Evolutionary conservation across 53 echinoderm and acorn worm genomes (phyloP).

Genomic region (Luidia sarsii): DNA sequence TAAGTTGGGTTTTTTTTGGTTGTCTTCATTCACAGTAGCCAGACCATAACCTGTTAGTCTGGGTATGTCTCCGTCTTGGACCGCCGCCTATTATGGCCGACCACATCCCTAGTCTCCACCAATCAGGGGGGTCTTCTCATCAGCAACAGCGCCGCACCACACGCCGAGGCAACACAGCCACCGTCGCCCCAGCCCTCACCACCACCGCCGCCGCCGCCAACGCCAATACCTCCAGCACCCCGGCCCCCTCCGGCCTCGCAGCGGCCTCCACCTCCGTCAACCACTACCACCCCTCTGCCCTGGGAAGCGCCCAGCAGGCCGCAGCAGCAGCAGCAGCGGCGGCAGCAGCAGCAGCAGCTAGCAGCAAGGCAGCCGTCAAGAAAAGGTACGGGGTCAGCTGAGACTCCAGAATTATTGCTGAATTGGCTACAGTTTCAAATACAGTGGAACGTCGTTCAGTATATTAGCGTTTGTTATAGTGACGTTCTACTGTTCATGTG

Average conservation of each 20-base stretch:
- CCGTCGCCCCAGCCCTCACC: conserved; percentile 35
- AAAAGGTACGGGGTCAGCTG: conserved; percentile 45
- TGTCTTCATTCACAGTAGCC: conserved; percentile 30
- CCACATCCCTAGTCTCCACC: conserved; percentile 99
- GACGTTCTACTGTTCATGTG: too few species aligned
- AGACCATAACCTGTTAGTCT: conserved; percentile 50
- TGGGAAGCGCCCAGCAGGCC: conserved; percentile 14
- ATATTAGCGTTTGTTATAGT: too few species aligned
- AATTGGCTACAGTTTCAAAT: too few species aligned
- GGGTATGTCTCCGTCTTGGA: conserved; percentile 98
- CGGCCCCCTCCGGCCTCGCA: conserved; percentile 1
- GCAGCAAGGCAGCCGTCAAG: conserved; percentile 41
- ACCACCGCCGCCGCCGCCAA: conserved; percentile 25
- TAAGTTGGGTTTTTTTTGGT: neutral
- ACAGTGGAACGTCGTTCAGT: too few species aligned
- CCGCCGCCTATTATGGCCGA: conserved; percentile 99
- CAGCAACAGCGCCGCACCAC: conserved; percentile 71
- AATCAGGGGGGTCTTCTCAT: conserved; percentile 95
- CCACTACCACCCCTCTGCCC: conserved; percentile 17
- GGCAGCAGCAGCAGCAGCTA: too few species aligned
- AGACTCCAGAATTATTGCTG: too few species aligned
- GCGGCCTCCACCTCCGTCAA: conserved; percentile 37
- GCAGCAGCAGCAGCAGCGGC: too few species aligned
- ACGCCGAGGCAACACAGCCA: conserved; percentile 76
- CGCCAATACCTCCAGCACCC: conserved; percentile 2